Evolutionary conservation across 2,888 invertebrate genomes (phyloP), one percentile per base, ranked within the genome.

Genomic region (Trachelus troglodyta): DNA sequence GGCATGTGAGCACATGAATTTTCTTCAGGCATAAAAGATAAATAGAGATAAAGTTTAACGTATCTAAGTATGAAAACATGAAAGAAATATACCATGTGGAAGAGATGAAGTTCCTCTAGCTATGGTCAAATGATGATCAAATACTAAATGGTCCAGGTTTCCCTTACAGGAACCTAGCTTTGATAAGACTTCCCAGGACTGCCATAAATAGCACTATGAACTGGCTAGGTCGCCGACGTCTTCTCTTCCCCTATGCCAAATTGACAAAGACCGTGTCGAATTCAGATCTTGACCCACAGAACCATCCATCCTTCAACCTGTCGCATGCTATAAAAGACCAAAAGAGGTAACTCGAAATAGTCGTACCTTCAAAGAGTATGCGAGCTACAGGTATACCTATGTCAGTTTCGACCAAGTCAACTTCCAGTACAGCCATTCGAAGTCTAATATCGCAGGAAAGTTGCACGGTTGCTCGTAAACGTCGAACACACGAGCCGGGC

Each of bases 391-490:
- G 69, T 77, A 75, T 23, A 56, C 23, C 75, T 40, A 12, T 31
- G 37, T 74, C 56, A 79, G 76, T 79, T 79, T 69, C 69, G 76
- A 76, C 56, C 81, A 78, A 83, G 83, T 82, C 79, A 81, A 83
- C 83, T 87, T 82, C 85, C 83, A 84, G 85, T 85, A 78, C 80
- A 81, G 78, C 81, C 83, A 82, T 86, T 86, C 84, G 82, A 82
- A 86, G 80, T 85, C 84, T 84, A 83, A 87, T 83, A 84, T 84
- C 83, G 79, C 80, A 69, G 56, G 75, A 82, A 83, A 84, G 85
- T 86, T 85, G 79, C 74, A 73, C 69, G 74, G 77, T 75, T 74
- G 81, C 81, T 81, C 82, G 82, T 84, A 83, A 87, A 83, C 79
- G 82, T 83, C 83, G 79, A 82, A 84, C 75, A 9, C 23, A 56